Conservation (phyloP, 2,113 vertebrate genomes). For the Bubo bubo region DNA sequence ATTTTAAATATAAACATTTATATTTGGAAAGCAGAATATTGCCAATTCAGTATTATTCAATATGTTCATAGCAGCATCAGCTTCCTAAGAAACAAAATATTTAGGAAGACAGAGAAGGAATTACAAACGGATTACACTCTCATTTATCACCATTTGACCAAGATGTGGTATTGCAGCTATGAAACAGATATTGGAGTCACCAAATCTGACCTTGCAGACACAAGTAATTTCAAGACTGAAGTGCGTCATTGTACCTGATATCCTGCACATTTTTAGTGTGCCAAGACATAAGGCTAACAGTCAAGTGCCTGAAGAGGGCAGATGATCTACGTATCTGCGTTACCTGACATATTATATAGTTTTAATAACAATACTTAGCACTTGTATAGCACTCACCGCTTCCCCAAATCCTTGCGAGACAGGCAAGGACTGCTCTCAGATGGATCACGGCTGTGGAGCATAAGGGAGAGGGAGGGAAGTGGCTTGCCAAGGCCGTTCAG, state of each 20-base stretch:
- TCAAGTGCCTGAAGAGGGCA: conserved; percentile 44
- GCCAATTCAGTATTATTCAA: conserved; percentile 37
- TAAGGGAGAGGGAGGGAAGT: not conserved
- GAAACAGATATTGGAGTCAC: conserved; percentile 44
- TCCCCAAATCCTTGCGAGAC: not conserved
- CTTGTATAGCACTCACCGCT: not conserved
- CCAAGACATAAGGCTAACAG: conserved; percentile 35
- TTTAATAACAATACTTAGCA: not conserved
- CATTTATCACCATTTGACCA: conserved; percentile 47
- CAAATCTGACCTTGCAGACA: conserved; percentile 28
- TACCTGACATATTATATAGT: conserved; percentile 1
- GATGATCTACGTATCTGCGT: not conserved
- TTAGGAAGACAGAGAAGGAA: conserved; percentile 62
- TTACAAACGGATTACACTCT: conserved; percentile 47
- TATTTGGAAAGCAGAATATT: conserved; percentile 63
- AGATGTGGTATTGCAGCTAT: conserved; percentile 37
- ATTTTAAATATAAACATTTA: conserved; percentile 57
- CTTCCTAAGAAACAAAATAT: conserved; percentile 60
- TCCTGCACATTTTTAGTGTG: not conserved
- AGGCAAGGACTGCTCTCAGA: not conserved
- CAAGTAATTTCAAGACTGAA: conserved; percentile 15
- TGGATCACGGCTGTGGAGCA: not conserved
- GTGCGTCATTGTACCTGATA: not conserved
- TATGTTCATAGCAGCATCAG: conserved; percentile 68
- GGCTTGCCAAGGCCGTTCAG: not conserved